These are phyloP conservation scores for Dinothrombium tinctorium DNA, from an alignment of 1,140 invertebrate species.

Conservation along the genomic window DNA sequence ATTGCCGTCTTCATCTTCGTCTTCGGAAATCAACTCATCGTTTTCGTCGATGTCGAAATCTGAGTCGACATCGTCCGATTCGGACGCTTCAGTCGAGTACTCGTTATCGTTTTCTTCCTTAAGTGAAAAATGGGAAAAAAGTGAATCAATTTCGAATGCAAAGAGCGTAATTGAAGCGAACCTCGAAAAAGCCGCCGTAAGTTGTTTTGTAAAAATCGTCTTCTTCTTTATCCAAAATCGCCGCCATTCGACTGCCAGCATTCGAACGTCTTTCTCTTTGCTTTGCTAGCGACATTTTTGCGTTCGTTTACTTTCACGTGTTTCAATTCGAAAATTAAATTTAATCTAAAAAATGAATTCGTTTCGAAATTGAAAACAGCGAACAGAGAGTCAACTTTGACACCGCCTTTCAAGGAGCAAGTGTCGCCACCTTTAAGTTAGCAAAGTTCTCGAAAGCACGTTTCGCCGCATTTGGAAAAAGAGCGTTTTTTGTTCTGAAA, in stretches of 20 bases:
- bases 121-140: neutral
- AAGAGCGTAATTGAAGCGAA: conserved; percentile 12
- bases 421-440: too few species aligned
- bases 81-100: conserved; percentile 32
- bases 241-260: conserved; percentile 73
- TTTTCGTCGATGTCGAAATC: conserved; percentile 75
- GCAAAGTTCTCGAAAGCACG: too few species aligned
- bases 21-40: conserved; percentile 12
- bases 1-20: conserved; percentile 39
- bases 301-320: too few species aligned
- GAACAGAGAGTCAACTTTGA: too few species aligned
- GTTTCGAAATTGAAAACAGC: too few species aligned
- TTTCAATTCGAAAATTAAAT: too few species aligned
- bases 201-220: conserved; percentile 95
- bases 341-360: too few species aligned
- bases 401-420: too few species aligned
- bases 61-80: conserved; percentile 54
- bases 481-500: too few species aligned
- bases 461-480: too few species aligned
- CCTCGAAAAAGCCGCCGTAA: conserved; percentile 82
- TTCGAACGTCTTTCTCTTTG: conserved; percentile 49
- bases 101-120: conserved; percentile 51
- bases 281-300: conserved; percentile 28
- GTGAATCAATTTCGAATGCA: conserved; percentile 1
- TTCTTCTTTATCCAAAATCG: conserved; percentile 64